These are phyloP conservation scores for Intellagama lesueurii DNA, from an alignment of 2,797 vertebrate genomes.

Conservation along the genomic window DNA sequence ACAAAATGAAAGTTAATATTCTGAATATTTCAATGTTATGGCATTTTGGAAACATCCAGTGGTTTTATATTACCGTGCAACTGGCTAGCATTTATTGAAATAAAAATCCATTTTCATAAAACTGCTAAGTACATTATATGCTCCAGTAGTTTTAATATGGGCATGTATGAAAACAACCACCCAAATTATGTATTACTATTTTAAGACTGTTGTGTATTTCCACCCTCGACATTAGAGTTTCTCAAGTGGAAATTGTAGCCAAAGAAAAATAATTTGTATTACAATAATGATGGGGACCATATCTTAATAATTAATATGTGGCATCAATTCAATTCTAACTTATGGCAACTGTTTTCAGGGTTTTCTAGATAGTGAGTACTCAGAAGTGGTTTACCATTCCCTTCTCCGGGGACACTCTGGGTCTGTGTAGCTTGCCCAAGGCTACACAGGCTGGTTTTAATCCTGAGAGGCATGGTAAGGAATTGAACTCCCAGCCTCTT, in stretches of 20 bases:
- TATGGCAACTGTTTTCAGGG: too few relatives aligned
- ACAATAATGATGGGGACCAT: neutral
- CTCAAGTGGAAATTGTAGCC: neutral
- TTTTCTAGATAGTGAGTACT: too few relatives aligned
- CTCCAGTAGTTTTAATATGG: neutral
- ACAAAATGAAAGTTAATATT: neutral
- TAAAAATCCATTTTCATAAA: slow-evolving; percentile 6
- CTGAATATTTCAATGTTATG: neutral
- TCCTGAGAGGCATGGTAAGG: too few relatives aligned
- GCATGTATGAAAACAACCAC: neutral
- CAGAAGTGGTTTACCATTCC: too few relatives aligned
- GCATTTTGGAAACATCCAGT: neutral
- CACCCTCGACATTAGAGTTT: neutral
- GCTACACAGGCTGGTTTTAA: neutral
- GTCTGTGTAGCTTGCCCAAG: too few relatives aligned
- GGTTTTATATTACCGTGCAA: neutral
- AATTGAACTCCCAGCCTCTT: too few relatives aligned
- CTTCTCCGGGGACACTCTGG: too few relatives aligned
- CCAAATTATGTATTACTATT: neutral
- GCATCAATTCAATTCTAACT: too few relatives aligned
- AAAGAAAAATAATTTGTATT: slow-evolving; percentile 11
- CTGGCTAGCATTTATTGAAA: neutral
- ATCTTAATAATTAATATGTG: too few relatives aligned
- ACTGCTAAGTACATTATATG: slow-evolving; percentile 11
- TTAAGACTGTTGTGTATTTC: neutral